Conservation (phyloP, 2,113 vertebrate genomes). For the Psittacara wagleri region DNA sequence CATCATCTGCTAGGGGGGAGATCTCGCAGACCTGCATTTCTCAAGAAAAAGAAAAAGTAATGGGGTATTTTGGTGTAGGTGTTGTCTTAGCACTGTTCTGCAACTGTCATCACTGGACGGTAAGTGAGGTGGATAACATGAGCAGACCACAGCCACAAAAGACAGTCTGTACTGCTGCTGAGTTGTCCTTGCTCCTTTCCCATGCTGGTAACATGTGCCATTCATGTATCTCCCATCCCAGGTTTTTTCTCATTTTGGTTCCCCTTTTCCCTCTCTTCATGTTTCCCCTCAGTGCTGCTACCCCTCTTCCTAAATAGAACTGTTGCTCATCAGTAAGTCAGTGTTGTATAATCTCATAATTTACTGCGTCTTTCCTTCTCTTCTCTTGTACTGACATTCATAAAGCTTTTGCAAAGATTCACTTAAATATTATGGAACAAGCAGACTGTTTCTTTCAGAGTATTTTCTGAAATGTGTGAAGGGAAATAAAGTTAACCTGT, state of each 20-base stretch:
- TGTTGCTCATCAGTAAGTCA: not conserved
- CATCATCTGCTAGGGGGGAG: not conserved
- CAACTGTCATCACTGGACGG: not conserved
- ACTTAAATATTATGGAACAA: slow-evolving; percentile 49
- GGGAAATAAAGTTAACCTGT: slow-evolving; percentile 1
- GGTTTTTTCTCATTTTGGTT: not conserved
- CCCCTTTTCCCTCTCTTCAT: not conserved
- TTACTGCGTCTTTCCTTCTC: not conserved
- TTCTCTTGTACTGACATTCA: not conserved
- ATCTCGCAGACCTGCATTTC: not conserved
- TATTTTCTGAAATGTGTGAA: not conserved
- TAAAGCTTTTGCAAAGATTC: slow-evolving; percentile 1
- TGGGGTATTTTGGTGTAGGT: not conserved
- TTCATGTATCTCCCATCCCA: not conserved
- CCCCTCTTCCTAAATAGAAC: not conserved
- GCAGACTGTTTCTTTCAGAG: slow-evolving; percentile 23
- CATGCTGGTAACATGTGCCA: not conserved
- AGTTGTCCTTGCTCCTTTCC: not conserved
- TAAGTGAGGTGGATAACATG: not conserved
- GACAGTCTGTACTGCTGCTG: not conserved
- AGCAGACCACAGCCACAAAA: not conserved
- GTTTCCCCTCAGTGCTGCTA: not conserved
- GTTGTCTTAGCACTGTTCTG: not conserved
- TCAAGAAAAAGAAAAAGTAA: not conserved
- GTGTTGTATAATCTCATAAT: not conserved